phyloP scores from a whole-genome alignment of 2,888 invertebrate species.

The Bombylius major region DNA sequence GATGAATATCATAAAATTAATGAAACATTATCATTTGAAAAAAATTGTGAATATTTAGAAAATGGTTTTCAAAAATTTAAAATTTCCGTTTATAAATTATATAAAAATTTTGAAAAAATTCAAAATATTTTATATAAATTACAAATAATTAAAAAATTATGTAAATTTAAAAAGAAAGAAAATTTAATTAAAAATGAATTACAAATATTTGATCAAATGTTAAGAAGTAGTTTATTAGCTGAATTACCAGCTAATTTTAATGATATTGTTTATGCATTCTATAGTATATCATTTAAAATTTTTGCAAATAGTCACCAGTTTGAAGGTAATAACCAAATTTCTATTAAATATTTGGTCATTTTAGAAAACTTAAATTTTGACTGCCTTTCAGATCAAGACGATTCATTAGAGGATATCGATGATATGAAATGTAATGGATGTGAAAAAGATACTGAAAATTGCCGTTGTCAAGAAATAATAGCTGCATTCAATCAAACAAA shows the following conservation, averaged over 20 bases:
- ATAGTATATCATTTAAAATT: conserved; percentile 62
- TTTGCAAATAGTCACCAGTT: conserved; percentile 40
- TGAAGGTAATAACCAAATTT: conserved; percentile 18
- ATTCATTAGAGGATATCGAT: conserved; percentile 40
- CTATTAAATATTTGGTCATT: no score
- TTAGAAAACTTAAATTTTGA: background rate
- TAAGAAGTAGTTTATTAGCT: conserved; percentile 53
- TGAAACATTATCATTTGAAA: background rate
- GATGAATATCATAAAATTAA: background rate
- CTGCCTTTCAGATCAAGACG: conserved; percentile 8
- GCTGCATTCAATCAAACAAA: conserved; percentile 62
- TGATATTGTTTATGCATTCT: conserved; percentile 58
- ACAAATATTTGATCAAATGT: conserved; percentile 44
- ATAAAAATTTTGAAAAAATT: conserved; percentile 22
- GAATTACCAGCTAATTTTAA: conserved; percentile 59
- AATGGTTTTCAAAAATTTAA: conserved; percentile 12
- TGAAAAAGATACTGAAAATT: conserved; percentile 46
- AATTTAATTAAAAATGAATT: conserved; percentile 13
- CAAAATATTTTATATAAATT: conserved; percentile 21
- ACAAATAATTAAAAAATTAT: conserved; percentile 16
- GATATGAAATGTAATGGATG: conserved; percentile 63
- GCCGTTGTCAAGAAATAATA: conserved; percentile 46
- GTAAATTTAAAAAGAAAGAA: conserved; percentile 13
- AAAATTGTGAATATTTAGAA: conserved; percentile 13
- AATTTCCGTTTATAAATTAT: conserved; percentile 25